phyloP scores from a whole-genome alignment of 2,797 vertebrate species.

The Lagocephalus sceleratus region DNA sequence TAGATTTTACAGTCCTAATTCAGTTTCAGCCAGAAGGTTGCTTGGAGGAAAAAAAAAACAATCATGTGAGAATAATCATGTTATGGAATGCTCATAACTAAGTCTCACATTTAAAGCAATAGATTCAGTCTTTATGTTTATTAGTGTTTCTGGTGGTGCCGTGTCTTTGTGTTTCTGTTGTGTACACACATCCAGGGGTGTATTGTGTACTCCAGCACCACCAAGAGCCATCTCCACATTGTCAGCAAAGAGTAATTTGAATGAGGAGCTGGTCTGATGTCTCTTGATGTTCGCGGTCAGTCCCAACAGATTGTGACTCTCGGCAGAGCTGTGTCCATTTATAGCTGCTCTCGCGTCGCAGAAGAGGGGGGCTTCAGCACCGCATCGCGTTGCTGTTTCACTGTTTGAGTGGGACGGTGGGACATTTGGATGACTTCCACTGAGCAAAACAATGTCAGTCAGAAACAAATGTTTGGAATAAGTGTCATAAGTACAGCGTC shows the following conservation, averaged over 20 bases:
- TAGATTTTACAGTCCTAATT: conserved; percentile 40
- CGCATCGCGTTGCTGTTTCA: conserved; percentile 44
- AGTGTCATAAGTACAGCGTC: conserved; percentile 55
- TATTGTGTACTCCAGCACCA: conserved; percentile 40
- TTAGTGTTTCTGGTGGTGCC: conserved; percentile 51
- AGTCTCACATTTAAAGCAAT: conserved; percentile 71
- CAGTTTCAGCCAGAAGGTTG: conserved; percentile 33
- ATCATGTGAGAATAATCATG: conserved; percentile 58
- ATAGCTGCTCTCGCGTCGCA: conserved; percentile 26
- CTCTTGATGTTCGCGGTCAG: conserved; percentile 38
- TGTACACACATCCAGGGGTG: conserved; percentile 51
- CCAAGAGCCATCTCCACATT: conserved; percentile 43
- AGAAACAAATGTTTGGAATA: conserved; percentile 39
- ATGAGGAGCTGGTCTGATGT: conserved; percentile 30
- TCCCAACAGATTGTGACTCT: conserved; percentile 42
- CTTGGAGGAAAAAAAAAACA: conserved; percentile 39
- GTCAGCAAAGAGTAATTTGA: conserved; percentile 39
- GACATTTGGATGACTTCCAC: conserved; percentile 47
- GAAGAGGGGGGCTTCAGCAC: conserved; percentile 39
- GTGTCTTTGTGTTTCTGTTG: conserved; percentile 64
- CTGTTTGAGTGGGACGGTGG: conserved; percentile 26
- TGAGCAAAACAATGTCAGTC: conserved; percentile 39
- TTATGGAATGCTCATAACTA: conserved; percentile 34
- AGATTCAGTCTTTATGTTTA: conserved; percentile 61
- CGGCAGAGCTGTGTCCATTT: conserved; percentile 42